Percentiles rank a stretch among this genome's conserved stretches.
Conservation (phyloP, 92 coral and sea anemone species). For the Umimayanthus kanabou region DNA sequence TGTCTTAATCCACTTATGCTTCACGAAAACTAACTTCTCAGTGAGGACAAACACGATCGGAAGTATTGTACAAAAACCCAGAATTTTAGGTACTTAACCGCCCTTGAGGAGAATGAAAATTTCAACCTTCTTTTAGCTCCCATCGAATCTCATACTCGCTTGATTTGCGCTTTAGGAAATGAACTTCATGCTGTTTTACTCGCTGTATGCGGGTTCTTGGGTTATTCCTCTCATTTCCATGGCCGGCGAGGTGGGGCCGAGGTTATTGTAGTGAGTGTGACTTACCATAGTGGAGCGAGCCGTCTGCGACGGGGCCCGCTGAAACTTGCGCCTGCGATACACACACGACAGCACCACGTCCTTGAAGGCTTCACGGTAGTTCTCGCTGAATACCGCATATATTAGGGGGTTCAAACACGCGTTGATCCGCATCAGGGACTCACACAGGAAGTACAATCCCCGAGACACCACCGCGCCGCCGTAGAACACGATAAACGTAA, state of each 20-base stretch:
- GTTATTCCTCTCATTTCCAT: conserved; percentile 16
- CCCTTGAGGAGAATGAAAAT: too few relatives aligned
- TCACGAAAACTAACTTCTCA: too few relatives aligned
- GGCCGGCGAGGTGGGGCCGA: conserved; percentile 18
- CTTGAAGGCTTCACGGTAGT: conserved; percentile 80
- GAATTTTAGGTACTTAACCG: too few relatives aligned
- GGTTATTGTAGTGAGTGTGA: background rate
- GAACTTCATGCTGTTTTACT: background rate
- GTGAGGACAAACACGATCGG: too few relatives aligned
- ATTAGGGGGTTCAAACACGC: conserved; percentile 74
- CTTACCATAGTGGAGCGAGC: conserved; percentile 36
- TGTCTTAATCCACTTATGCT: too few relatives aligned
- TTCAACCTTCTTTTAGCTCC: too few relatives aligned
- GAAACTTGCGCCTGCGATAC: conserved; percentile 5
- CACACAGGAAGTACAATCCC: conserved; percentile 45
- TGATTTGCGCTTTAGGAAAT: too few relatives aligned
- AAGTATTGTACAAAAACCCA: too few relatives aligned
- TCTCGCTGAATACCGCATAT: conserved; percentile 76
- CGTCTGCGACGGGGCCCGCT: conserved; percentile 8
- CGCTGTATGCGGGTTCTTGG: background rate
- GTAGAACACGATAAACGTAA: conserved; percentile 41
- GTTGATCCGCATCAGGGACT: conserved; percentile 74
- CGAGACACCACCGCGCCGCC: background rate
- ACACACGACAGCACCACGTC: conserved; percentile 8
- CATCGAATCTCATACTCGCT: too few relatives aligned